These are phyloP conservation scores for Crotophaga sulcirostris DNA, from an alignment of 2,113 vertebrate genomes.

Conservation along the genomic window DNA sequence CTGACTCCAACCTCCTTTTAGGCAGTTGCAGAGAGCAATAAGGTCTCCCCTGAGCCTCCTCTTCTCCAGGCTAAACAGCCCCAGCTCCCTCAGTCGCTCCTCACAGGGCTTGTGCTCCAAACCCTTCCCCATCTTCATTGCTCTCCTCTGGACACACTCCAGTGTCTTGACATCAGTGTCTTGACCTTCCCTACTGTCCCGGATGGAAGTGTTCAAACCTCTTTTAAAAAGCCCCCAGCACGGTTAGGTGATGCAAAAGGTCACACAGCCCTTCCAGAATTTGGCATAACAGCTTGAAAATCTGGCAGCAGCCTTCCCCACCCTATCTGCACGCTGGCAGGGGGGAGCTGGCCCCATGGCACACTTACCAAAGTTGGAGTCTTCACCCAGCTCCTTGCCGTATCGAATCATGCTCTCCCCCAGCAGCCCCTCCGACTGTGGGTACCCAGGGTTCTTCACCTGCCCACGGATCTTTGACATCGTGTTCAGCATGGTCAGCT, in stretches of 20 bases:
- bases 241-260: not conserved
- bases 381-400: conserved; percentile 92
- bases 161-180: no score
- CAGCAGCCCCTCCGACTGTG: conserved; percentile 93
- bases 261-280: not conserved
- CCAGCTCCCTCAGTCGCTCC: no score
- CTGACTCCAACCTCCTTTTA: no score
- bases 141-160: no score
- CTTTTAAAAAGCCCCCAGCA: not conserved
- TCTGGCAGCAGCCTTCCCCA: fast-evolving
- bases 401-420: conserved; percentile 95
- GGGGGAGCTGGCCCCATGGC: not conserved
- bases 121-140: no score
- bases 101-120: no score
- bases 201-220: not conserved
- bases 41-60: no score
- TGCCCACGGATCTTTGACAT: conserved; percentile 98
- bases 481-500: conserved; percentile 96
- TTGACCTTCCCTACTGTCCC: not conserved
- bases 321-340: fast-evolving
- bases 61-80: no score
- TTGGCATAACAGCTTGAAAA: fast-evolving
- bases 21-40: no score
- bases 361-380: conserved; percentile 94
- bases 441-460: conserved; percentile 96